Base-by-base conservation (phyloP, 2,113 vertebrate species). In the Odocoileus virginianus region DNA sequence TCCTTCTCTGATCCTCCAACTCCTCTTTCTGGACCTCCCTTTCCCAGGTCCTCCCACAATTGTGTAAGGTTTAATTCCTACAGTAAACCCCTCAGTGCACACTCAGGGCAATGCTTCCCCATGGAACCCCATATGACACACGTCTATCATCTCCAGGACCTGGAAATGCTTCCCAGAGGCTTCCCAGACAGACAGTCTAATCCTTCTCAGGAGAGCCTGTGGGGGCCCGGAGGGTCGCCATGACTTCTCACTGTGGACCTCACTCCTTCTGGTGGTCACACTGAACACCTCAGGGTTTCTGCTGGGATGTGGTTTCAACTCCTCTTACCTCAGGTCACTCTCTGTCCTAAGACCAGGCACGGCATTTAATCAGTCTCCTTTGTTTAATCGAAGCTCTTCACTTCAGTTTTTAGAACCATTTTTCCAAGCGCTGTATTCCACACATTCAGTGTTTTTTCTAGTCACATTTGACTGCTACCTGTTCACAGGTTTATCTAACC, bases 31-130 rank as follows among this genome's bases (percentile, higher is more conserved):
- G 33, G 67, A 64, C 30, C 52, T 79, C 11, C 58, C 36, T 61
- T 84, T 57, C 36, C 92, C 82, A 19, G n/a, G 43, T 57, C 93
- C n/a, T 57, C 93, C 93, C 90, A 94, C 86, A 33, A 6, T n/a
- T 81, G 52, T 14, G 92, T 76, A 57, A 96, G 83, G 43, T 30
- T 89, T 82, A 88, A 94, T 94, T 85, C 84, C 58, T n/a, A 28
- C 27, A 60, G 30, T 74, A 91, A 79, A 95, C 28, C 25, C 52
- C 76, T 88, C 36, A 15, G 61, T 55, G 86, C 86, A 84, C 89
- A 78, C 90, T 87, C 71, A 86, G 30, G 79, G 54, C 71, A 30
- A 45, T 57, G 23, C 78, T 89, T n/a, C 52, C 33, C 58, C 16
- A 5, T 5, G 57, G 78, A 89, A 14, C 19, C 40, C 27, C 47